Base-by-base conservation (phyloP, 92 coral and sea anemone species). In the Phenganax stokvisi region DNA sequence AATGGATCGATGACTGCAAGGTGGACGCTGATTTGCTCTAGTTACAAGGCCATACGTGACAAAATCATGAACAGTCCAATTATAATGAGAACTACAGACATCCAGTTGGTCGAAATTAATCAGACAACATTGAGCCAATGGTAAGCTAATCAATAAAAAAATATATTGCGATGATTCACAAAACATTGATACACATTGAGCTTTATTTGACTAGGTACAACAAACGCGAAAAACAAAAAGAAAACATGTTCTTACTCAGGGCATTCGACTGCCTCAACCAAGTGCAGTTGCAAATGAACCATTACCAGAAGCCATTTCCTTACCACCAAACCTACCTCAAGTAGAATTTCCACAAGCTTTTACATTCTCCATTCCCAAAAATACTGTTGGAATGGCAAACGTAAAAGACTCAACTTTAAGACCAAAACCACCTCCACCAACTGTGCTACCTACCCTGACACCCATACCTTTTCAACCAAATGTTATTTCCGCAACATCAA, bases 291-390 rank as follows among this genome's bases (percentile, higher is more conserved):
- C 67, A 61, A 25, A 7, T 0, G 30, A 7, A 61, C 67, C 67
- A 61, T 17, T 66, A 47, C 72, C 89, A 12, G 44, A 29, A 7
- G 47, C 47, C 0, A 37, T 37, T 37, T 37, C 75, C 20, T 68
- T 52, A n/a, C 86, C 81, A 9, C 69, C 82, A 25, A 10, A 83
- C 1, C 85, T 68, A 10, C 86, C 89, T 2, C 29, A 28, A 16
- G 86, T 87, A 37, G 25, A 54, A 57, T 83, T 83, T 59, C 87
- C 84, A 27, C 55, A 57, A 9, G 77, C 89, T 4, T 87, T 87
- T 20, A 28, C 20, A 2, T 71, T 29, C 53, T 11, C 10, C 12
- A 9, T 81, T 12, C 88, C 88, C 6, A 57, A 62, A 8, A 84
- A 84, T 56, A 87, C 85, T 25, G 61, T 82, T 30, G 88, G 91